Conservation (phyloP, 2,113 vertebrate genomes). For the Equus quagga region DNA sequence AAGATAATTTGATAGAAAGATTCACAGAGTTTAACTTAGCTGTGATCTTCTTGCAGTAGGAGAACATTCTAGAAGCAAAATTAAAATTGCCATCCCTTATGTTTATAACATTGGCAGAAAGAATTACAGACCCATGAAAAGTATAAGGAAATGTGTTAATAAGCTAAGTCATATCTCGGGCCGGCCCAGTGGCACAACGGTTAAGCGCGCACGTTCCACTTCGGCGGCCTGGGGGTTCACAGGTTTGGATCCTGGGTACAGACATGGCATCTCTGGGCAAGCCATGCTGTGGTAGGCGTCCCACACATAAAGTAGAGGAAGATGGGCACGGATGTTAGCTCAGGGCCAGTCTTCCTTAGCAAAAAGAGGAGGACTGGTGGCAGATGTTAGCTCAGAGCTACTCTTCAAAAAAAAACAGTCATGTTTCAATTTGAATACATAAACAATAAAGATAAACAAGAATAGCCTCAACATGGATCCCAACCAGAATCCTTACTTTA, state of each 20-base stretch:
- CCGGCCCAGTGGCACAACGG: too few relatives aligned
- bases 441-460: neutral
- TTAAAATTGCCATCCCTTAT: neutral
- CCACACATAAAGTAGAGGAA: too few relatives aligned
- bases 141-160: neutral
- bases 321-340: too few relatives aligned
- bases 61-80: neutral
- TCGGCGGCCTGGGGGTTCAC: too few relatives aligned
- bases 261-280: too few relatives aligned
- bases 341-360: too few relatives aligned
- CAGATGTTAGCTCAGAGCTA: too few relatives aligned
- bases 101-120: neutral
- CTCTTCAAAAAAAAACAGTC: neutral
- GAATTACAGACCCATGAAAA: constrained; percentile 15
- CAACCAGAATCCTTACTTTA: neutral
- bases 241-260: too few relatives aligned
- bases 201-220: too few relatives aligned
- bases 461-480: neutral
- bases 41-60: neutral
- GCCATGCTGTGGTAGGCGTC: too few relatives aligned
- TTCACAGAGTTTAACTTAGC: neutral
- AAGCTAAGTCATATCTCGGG: neutral
- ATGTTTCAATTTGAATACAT: neutral
- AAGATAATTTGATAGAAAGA: neutral
- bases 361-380: too few relatives aligned